Percentiles rank a stretch among this genome's conserved stretches.
Evolutionary conservation across 92 coral and sea anemone genomes (phyloP).

Genomic region (Zoanthus sociatus): DNA sequence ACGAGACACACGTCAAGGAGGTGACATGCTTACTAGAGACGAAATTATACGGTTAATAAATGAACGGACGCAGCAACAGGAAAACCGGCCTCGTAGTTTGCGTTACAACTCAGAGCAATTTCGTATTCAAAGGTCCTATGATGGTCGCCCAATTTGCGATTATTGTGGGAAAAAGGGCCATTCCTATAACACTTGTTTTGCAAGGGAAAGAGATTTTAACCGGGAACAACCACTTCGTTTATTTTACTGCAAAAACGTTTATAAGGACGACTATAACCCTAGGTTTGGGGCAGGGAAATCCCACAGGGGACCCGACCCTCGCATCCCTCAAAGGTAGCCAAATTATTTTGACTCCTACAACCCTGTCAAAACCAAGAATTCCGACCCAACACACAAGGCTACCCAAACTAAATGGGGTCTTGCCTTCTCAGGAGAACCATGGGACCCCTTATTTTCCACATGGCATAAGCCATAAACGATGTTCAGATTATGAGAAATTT

Average conservation of each 20-base stretch:
- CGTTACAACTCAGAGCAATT: neutral
- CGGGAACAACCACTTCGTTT: too few species aligned
- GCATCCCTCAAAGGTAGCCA: neutral
- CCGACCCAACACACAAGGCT: neutral
- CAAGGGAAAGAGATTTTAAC: neutral
- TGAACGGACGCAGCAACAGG: neutral
- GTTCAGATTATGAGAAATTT: neutral
- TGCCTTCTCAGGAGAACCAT: slow-evolving; percentile 29
- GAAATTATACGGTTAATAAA: neutral
- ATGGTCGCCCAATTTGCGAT: slow-evolving; percentile 29
- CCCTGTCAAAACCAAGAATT: neutral
- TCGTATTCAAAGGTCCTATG: neutral
- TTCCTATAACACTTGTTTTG: neutral
- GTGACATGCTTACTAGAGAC: neutral
- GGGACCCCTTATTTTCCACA: slow-evolving; percentile 22
- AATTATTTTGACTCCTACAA: neutral
- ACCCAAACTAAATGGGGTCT: slow-evolving; percentile 36
- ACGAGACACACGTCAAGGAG: neutral
- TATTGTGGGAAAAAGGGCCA: slow-evolving; percentile 11
- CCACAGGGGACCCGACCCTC: neutral
- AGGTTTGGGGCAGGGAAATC: too few species aligned
- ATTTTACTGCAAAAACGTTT: too few species aligned
- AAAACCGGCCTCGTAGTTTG: neutral
- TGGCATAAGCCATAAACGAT: neutral
- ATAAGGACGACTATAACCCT: too few species aligned